Conservation (phyloP, 2,113 vertebrate species). For the Orycteropus afer region DNA sequence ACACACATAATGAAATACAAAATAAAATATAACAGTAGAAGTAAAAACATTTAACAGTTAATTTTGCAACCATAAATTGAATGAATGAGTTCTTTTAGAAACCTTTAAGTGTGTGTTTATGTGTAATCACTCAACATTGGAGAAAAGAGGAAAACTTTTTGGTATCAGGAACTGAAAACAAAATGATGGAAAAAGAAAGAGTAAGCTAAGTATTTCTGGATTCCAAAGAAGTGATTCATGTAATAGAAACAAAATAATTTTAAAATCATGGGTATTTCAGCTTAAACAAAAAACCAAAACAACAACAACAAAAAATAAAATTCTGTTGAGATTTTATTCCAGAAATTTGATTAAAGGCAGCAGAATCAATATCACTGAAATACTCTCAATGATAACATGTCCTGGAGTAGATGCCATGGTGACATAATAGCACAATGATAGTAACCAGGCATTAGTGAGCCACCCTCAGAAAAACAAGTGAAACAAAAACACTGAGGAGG, state of each 20-base stretch:
- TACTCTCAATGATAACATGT: background rate
- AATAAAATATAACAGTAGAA: background rate
- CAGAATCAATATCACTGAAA: background rate
- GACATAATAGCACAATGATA: background rate
- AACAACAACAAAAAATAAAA: background rate
- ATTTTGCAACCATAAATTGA: background rate
- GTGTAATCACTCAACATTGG: background rate
- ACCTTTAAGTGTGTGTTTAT: background rate
- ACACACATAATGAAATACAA: background rate
- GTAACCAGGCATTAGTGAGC: background rate
- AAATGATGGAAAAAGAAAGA: background rate
- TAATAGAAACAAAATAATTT: background rate
- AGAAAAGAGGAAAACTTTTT: background rate
- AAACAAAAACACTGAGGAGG: background rate
- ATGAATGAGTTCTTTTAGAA: background rate
- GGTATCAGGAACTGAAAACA: background rate
- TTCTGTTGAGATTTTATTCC: background rate
- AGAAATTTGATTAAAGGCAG: background rate
- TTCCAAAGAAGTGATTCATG: background rate
- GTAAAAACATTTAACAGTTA: background rate
- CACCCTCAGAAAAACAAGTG: slow-evolving; percentile 26
- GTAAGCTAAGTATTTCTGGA: background rate
- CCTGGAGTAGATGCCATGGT: background rate
- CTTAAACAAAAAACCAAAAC: background rate
- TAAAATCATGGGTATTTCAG: background rate